Evolutionary conservation across 92 coral and sea anemone species (phyloP).

Genomic region (Pocillopora meandrina): DNA sequence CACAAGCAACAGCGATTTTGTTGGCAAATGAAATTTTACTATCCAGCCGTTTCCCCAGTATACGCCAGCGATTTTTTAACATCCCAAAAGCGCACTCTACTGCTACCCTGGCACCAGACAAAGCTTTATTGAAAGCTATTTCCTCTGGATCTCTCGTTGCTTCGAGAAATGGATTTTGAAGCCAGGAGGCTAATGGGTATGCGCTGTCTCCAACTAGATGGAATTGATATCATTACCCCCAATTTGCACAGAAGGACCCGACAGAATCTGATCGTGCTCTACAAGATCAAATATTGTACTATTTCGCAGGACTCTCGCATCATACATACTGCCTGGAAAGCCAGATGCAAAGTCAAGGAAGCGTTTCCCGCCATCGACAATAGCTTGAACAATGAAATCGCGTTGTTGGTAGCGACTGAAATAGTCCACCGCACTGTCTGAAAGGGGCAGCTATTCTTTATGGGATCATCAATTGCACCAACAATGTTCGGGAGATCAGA

Average conservation of each 20-base stretch:
- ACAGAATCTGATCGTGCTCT: slow-evolving; percentile 8
- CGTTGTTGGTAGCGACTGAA: slow-evolving; percentile 12
- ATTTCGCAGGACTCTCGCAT: slow-evolving; percentile 7
- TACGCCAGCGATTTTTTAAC: too few relatives aligned
- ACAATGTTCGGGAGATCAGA: slow-evolving; percentile 45
- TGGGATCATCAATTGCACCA: slow-evolving; percentile 42
- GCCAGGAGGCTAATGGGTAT: too few relatives aligned
- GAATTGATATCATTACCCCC: too few relatives aligned
- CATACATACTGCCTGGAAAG: slow-evolving; percentile 8
- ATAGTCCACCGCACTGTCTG: slow-evolving; percentile 37
- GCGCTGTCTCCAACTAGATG: too few relatives aligned
- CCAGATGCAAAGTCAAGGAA: neutral
- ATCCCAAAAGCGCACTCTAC: too few relatives aligned
- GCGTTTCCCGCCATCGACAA: slow-evolving; percentile 12
- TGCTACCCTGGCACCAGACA: too few relatives aligned
- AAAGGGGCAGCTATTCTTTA: slow-evolving; percentile 30
- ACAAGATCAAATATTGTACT: neutral
- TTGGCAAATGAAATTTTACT: too few relatives aligned
- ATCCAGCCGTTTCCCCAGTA: too few relatives aligned
- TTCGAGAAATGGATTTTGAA: too few relatives aligned
- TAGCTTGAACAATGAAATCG: slow-evolving; percentile 2
- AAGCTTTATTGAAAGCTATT: too few relatives aligned
- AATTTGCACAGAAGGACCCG: neutral
- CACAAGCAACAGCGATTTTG: too few relatives aligned
- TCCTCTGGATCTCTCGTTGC: too few relatives aligned